Conservation (phyloP, 2,888 invertebrate species). For the Ditula angustiorana region DNA sequence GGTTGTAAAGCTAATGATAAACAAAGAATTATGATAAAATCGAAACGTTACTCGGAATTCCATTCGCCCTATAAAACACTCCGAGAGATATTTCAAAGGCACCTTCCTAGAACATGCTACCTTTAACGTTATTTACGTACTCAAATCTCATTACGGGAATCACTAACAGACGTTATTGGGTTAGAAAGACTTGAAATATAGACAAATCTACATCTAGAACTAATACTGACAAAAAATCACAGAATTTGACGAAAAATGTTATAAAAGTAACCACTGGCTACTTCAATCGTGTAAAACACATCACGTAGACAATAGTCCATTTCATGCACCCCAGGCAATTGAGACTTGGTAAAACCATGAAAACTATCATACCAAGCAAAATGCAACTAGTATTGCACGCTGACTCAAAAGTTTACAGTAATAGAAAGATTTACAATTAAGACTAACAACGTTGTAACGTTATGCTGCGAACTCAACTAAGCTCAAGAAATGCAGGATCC, state of each 20-base stretch:
- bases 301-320: too few relatives aligned
- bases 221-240: not conserved
- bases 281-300: too few relatives aligned
- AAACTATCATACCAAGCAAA: too few relatives aligned
- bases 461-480: not conserved
- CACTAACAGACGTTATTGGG: slow-evolving; percentile 32
- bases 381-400: too few relatives aligned
- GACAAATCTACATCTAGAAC: not conserved
- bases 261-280: not conserved
- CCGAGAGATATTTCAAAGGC: slow-evolving; percentile 21
- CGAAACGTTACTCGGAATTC: not conserved
- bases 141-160: slow-evolving; percentile 33
- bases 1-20: not conserved
- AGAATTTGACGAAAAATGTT: not conserved
- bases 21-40: not conserved
- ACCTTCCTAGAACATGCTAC: slow-evolving; percentile 15
- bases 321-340: too few relatives aligned
- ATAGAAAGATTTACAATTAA: not conserved
- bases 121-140: slow-evolving; percentile 26
- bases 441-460: not conserved
- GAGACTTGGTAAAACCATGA: too few relatives aligned
- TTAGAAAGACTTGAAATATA: slow-evolving; percentile 23
- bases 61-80: not conserved
- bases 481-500: not conserved
- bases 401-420: not conserved